Evolutionary conservation across 2,888 invertebrate species (phyloP).

Genomic region (Zhengitettix transpicula): DNA sequence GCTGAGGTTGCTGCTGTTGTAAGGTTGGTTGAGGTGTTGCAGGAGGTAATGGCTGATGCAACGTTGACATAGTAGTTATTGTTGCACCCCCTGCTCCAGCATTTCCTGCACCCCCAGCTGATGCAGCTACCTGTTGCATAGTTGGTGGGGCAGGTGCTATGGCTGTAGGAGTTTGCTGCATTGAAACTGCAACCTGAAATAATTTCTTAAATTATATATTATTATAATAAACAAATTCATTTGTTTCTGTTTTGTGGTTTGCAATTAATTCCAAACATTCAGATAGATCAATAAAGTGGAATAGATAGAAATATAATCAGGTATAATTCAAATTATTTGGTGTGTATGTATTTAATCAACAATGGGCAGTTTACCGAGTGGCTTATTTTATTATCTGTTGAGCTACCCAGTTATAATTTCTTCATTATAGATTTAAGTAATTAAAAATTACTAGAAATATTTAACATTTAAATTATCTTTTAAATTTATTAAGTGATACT

Average conservation of each 20-base stretch:
- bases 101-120: slow-evolving; percentile 21
- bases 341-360: too few species aligned
- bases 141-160: slow-evolving; percentile 11
- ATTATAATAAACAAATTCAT: neutral
- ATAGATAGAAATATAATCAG: neutral
- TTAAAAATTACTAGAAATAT: too few species aligned
- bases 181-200: slow-evolving; percentile 27
- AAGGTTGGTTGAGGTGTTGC: slow-evolving; percentile 40
- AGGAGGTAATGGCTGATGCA: slow-evolving; percentile 12
- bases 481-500: too few species aligned
- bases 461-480: too few species aligned
- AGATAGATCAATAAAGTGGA: neutral
- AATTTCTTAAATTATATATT: neutral
- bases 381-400: neutral
- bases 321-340: too few species aligned
- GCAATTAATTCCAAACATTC: too few species aligned
- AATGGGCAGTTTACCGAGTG: too few species aligned
- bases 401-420: too few species aligned
- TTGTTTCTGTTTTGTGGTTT: too few species aligned
- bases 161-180: slow-evolving; percentile 25
- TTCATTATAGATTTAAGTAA: too few species aligned
- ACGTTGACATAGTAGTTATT: slow-evolving; percentile 15
- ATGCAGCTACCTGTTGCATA: slow-evolving; percentile 28
- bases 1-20: slow-evolving; percentile 18
- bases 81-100: neutral